phyloP scores from a whole-genome alignment of 2,797 vertebrate species.

The Pseudomugil tenellus region DNA sequence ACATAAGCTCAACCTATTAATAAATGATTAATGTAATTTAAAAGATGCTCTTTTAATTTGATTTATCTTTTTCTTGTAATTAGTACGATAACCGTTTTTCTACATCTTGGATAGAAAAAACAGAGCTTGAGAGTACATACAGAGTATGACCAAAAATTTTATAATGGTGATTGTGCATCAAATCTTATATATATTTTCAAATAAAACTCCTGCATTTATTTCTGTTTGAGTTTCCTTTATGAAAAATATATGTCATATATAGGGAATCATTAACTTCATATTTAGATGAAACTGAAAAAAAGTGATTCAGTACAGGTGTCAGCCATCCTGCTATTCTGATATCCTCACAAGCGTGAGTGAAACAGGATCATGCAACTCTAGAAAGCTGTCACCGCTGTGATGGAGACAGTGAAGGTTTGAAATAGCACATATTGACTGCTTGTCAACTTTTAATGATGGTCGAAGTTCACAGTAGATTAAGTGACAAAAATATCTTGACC shows the following conservation, averaged over 20 bases:
- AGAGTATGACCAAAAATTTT: background rate
- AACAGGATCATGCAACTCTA: constrained; percentile 27
- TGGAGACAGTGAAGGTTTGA: constrained; percentile 24
- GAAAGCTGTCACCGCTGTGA: constrained; percentile 41
- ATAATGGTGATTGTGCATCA: background rate
- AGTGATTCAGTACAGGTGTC: constrained; percentile 23
- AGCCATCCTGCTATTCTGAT: constrained; percentile 32
- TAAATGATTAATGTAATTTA: no score
- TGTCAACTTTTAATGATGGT: constrained; percentile 42
- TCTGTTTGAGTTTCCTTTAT: background rate
- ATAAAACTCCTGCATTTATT: background rate
- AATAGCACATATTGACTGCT: constrained; percentile 46
- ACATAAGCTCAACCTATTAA: no score
- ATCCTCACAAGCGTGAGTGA: constrained; percentile 11
- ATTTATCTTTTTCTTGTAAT: no score
- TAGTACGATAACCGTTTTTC: no score
- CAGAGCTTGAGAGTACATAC: no score
- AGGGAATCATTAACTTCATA: background rate
- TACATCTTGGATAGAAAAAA: no score
- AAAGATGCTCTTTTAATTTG: no score
- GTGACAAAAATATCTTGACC: constrained; percentile 13
- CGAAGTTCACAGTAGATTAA: constrained; percentile 21
- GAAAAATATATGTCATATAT: background rate
- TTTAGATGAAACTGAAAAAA: background rate
- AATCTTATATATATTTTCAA: background rate